Percentiles rank a stretch among this genome's conserved stretches.
Conservation (phyloP, 2,113 vertebrate genomes). For the Xenus cinereus region DNA sequence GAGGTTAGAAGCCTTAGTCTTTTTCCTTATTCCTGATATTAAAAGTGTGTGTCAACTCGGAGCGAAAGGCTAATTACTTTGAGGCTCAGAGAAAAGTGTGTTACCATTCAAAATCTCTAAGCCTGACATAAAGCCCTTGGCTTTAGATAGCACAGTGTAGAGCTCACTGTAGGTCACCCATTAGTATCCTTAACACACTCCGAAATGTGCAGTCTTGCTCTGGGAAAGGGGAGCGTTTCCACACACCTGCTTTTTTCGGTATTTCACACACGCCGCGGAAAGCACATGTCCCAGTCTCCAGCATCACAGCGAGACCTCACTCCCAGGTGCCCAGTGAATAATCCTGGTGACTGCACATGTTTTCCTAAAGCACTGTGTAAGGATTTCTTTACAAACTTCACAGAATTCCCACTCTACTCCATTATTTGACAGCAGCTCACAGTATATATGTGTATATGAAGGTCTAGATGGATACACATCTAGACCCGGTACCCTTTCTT, state of each 20-base stretch:
- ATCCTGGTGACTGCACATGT: neutral
- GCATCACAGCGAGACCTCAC: neutral
- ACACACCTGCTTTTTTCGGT: neutral
- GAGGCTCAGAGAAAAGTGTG: slow-evolving; percentile 43
- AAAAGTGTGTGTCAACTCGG: slow-evolving; percentile 38
- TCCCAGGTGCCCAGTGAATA: neutral
- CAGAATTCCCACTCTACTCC: neutral
- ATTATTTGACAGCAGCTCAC: neutral
- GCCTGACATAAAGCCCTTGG: slow-evolving; percentile 55
- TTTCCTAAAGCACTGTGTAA: neutral
- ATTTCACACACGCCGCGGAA: neutral
- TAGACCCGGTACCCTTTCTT: neutral
- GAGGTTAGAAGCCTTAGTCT: slow-evolving; percentile 38
- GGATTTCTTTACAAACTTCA: neutral
- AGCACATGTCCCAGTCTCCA: neutral
- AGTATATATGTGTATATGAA: neutral
- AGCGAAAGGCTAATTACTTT: slow-evolving; percentile 60
- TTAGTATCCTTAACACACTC: neutral
- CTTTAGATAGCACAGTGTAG: slow-evolving; percentile 3
- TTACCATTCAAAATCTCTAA: slow-evolving; percentile 48
- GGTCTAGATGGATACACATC: neutral
- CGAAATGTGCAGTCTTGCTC: neutral
- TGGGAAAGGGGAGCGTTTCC: neutral
- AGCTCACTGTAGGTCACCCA: slow-evolving; percentile 29
- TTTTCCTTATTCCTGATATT: slow-evolving; percentile 50